Percentiles rank a stretch among this genome's conserved stretches.
Conservation (phyloP, 1,140 invertebrate genomes). For the Drosophila hydei region DNA sequence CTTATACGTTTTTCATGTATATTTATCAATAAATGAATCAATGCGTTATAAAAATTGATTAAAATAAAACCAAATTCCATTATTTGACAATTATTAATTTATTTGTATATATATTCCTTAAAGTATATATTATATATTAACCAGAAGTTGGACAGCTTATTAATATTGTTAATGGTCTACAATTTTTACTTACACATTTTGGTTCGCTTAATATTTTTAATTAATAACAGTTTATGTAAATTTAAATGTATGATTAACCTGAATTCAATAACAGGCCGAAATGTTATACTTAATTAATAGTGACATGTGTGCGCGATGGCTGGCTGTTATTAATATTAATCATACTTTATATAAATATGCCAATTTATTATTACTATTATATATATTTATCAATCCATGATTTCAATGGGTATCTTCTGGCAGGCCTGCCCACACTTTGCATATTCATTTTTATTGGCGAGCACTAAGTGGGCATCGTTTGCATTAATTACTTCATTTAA, state of each 20-base stretch:
- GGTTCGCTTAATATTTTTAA: constrained; percentile 59
- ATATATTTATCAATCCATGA: not conserved
- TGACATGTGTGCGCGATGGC: constrained; percentile 31
- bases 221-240: constrained; percentile 78
- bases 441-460: constrained; percentile 12
- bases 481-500: constrained; percentile 32
- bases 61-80: no score
- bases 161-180: constrained; percentile 41
- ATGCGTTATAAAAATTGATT: no score
- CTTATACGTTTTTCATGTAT: no score
- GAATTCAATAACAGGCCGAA: constrained; percentile 63
- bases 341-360: constrained; percentile 27
- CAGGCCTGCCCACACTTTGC: no score
- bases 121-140: no score
- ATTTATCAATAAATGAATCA: no score
- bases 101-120: no score
- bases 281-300: constrained; percentile 68
- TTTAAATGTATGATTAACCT: constrained; percentile 71
- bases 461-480: constrained; percentile 5
- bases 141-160: constrained; percentile 12
- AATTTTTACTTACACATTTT: constrained; percentile 15
- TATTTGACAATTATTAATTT: no score
- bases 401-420: not conserved
- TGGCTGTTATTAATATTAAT: constrained; percentile 27
- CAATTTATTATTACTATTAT: constrained; percentile 23